phyloP scores from a whole-genome alignment of 2,797 vertebrate genomes.

The Clarias fuscus region DNA sequence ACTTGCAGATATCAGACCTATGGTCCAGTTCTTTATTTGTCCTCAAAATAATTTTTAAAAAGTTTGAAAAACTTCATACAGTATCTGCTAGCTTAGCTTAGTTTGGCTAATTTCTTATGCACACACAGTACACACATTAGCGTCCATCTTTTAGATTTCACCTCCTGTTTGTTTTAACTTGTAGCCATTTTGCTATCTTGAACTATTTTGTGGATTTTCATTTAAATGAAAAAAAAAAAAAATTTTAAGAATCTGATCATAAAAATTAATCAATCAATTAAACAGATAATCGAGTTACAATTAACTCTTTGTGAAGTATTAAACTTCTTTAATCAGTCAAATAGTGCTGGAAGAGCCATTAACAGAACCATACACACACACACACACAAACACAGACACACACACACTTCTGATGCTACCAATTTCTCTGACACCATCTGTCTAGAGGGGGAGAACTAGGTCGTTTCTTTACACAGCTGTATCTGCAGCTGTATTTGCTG shows the following conservation, averaged over 20 bases:
- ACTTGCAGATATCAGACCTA: background rate
- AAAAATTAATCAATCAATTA: background rate
- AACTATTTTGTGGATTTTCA: background rate
- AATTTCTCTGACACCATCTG: background rate
- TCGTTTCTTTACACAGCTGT: background rate
- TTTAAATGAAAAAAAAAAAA: background rate
- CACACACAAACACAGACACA: no score
- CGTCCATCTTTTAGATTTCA: background rate
- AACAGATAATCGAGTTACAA: background rate
- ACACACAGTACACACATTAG: background rate
- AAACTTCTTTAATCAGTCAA: no score
- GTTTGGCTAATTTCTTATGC: background rate
- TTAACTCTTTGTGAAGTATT: background rate
- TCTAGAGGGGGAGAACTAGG: background rate
- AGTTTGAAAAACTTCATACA: background rate
- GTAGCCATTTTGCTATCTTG: background rate
- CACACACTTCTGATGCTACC: background rate
- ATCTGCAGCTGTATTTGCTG: slow-evolving; percentile 12
- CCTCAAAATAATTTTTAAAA: no score
- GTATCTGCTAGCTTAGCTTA: background rate
- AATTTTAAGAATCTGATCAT: background rate
- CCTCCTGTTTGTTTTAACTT: background rate
- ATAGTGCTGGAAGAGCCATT: background rate
- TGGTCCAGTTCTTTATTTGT: background rate
- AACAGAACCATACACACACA: background rate